Evolutionary conservation across 1,140 invertebrate species (phyloP).

Genomic region (Drosophila sturtevanti): DNA sequence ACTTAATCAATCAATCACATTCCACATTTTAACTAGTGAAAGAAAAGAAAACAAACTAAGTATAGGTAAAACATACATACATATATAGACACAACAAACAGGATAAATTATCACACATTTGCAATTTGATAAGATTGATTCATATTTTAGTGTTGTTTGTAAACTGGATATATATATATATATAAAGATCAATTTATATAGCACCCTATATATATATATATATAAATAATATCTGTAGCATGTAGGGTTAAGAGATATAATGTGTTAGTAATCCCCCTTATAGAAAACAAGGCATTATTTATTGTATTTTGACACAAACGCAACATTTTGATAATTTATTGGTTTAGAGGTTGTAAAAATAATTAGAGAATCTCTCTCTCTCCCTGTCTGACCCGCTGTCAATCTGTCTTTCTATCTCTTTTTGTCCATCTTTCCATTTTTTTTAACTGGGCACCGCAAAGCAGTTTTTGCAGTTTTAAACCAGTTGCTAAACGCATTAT

Average conservation of each 20-base stretch:
- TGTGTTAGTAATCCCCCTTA: background rate
- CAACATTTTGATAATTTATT: slow-evolving; percentile 62
- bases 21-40: slow-evolving; percentile 31
- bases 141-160: slow-evolving; percentile 48
- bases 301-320: slow-evolving; percentile 65
- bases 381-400: slow-evolving; percentile 35
- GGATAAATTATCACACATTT: slow-evolving; percentile 64
- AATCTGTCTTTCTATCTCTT: slow-evolving; percentile 14
- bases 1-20: slow-evolving; percentile 10
- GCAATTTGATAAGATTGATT: slow-evolving; percentile 70
- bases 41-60: too few relatives aligned
- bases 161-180: slow-evolving; percentile 18
- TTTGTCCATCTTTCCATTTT: background rate
- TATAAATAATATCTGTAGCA: slow-evolving; percentile 41
- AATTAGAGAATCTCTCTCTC: background rate
- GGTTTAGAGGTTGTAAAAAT: slow-evolving; percentile 29
- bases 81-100: slow-evolving; percentile 13
- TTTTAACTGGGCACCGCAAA: slow-evolving; percentile 10
- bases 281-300: slow-evolving; percentile 36
- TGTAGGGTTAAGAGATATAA: slow-evolving; percentile 22
- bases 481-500: slow-evolving; percentile 27
- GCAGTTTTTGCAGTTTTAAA: slow-evolving; percentile 66
- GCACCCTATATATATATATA: slow-evolving; percentile 22
- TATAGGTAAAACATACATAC: too few relatives aligned
- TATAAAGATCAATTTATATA: slow-evolving; percentile 16